These are phyloP conservation scores for Dolichopus griseipennis DNA, from an alignment of 2,888 invertebrate species.

Conservation along the genomic window DNA sequence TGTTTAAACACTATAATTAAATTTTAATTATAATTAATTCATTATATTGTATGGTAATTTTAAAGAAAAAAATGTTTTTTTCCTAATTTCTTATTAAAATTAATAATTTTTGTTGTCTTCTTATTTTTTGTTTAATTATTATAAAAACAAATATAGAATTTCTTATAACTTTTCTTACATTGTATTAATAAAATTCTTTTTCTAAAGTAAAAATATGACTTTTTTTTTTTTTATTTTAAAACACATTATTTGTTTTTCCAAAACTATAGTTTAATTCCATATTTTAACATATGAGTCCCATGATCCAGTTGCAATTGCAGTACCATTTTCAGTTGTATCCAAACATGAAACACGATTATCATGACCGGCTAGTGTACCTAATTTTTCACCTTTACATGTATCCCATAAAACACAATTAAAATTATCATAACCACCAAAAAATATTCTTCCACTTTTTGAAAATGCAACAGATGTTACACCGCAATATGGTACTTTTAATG, in stretches of 20 bases:
- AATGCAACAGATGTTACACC: conserved; percentile 97
- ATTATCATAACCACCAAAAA: conserved; percentile 95
- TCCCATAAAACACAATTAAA: conserved; percentile 99
- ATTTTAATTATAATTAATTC: too few relatives aligned
- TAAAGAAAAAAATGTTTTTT: too few relatives aligned
- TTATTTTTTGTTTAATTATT: too few relatives aligned
- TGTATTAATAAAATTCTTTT: too few relatives aligned
- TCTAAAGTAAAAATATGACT: too few relatives aligned
- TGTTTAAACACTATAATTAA: too few relatives aligned
- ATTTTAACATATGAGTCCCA: conserved; percentile 99
- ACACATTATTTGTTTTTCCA: not conserved
- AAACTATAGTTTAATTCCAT: conserved; percentile 69
- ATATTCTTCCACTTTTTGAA: conserved; percentile 85
- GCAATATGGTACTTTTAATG: conserved; percentile 98
- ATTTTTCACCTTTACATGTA: conserved; percentile 92
- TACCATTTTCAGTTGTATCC: conserved; percentile 96
- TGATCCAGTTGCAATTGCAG: conserved; percentile 97
- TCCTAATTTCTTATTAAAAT: too few relatives aligned
- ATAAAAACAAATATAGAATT: too few relatives aligned
- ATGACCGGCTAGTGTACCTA: conserved; percentile 88
- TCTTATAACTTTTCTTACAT: too few relatives aligned
- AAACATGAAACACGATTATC: conserved; percentile 97
- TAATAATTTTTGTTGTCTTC: too few relatives aligned
- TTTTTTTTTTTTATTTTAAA: too few relatives aligned
- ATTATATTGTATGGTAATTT: too few relatives aligned